Base-by-base conservation (phyloP, 2,888 invertebrate genomes). In the Hirtodrosophila histrioides region DNA sequence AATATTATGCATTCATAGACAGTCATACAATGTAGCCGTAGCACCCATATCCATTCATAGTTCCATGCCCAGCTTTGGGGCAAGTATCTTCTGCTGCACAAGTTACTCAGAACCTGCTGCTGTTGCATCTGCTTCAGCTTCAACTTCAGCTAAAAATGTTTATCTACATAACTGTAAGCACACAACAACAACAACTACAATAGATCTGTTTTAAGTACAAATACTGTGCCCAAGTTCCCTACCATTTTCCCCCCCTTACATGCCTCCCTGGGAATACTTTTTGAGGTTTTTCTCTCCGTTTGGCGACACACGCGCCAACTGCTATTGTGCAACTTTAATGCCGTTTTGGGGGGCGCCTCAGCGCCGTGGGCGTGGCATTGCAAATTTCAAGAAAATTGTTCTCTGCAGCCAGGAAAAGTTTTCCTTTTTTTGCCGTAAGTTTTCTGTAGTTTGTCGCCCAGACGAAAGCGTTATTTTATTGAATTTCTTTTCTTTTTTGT, bases 401-500 rank as follows among this genome's bases (percentile, higher is more conserved):
- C 78, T 39, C 46, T 58, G 58, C 17, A 44, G 11, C 65, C 7
- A 24, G 48, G 36, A 64, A 71, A 75, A 68, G 23, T 79, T 77
- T 46, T 31, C 29, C 12, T 29, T 37, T 17, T 31, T 1, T 23
- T 49, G 17, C 17, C 17, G 6, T 27, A 27, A 70, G 75, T 73
- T 78, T 72, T 50, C 40, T 41, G 46, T 53, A 60, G 53, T 58
- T 58, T 33, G 33, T 23, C 44, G 56, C 49, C 45, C 75, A 78
- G 66, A 69, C 81, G 66, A 81, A 82, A 83, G 78, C 88, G 86
- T 87, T 87, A 87, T 83, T 83, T 83, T 87, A 83, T 83, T 83
- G 86, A 87, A 87, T 83, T 86, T 62, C 57, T 54, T 60, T 64
- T 12, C 36, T 23, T 23, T 49, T 58, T n/a, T n/a, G n/a, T n/a